Base-by-base conservation (phyloP, 2,888 invertebrate species). In the Xanthia icteritia region DNA sequence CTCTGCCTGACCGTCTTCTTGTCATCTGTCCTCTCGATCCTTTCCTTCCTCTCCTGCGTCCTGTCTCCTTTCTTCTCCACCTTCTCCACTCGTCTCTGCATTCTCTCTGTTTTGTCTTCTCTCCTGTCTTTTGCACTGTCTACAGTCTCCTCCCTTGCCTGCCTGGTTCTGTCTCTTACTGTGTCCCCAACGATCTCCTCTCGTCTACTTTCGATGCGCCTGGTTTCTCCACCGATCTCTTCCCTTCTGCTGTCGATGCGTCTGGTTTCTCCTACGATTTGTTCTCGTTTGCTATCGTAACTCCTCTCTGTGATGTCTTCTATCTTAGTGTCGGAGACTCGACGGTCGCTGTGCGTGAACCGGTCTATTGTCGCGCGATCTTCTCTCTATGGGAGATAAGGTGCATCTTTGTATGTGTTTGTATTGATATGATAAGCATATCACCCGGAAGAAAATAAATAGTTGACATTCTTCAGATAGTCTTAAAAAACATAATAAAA, bases 1-100 rank as follows among this genome's bases (percentile, higher is more conserved):
- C 97, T 98, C 88, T 97, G 97, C n/a, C 98, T 96, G 42, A 97
- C 97, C 13, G 97, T 94, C 86, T 96, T 95, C 90, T 92, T 95
- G 69, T 95, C 94, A 48, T 94, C 94, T 56, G 94, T 93, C 75
- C 90, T 89, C 77, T 92, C 92, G 48, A 87, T 79, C 70, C 89
- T 90, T 63, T 91, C 90, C 45, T 81, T 84, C 72, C 71, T 77
- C 61, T 87, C 87, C 89, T 73, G 84, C 6, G 91, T 84, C 86
- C 89, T 93, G 69, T 90, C 91, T 71, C 89, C 89, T 78, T 89
- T 91, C 82, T 88, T 89, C 67, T 93, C 88, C 73, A 91, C 89
- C 39, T 81, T 92, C 64, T 91, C 86, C 23, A 77, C 81, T 76
- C 84, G 70, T 56, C 76, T 78, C 11, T 82, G 85, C 85, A 80